Conservation (phyloP, 2,113 vertebrate species). For the Chaetorhynchus papuensis region DNA sequence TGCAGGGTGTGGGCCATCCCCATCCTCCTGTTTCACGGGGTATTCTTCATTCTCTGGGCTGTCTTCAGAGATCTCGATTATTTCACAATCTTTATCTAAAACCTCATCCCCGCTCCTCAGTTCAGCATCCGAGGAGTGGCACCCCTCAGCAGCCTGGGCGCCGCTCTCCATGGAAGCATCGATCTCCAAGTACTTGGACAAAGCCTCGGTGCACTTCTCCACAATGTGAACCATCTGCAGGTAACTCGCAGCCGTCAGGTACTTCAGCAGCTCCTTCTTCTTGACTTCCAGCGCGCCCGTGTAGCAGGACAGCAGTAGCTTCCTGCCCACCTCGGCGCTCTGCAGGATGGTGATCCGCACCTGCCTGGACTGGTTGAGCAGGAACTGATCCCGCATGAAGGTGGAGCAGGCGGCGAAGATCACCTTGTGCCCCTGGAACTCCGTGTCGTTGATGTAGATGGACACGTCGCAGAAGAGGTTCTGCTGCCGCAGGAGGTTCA, state of each 20-base stretch:
- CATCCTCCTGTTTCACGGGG: slow-evolving; percentile 69
- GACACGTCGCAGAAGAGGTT: slow-evolving; percentile 84
- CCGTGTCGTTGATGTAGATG: slow-evolving; percentile 80
- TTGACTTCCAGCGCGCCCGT: slow-evolving; percentile 81
- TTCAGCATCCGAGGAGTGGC: slow-evolving; percentile 69
- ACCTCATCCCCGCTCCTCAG: slow-evolving; percentile 48
- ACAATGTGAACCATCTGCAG: slow-evolving; percentile 85
- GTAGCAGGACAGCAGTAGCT: slow-evolving; percentile 79
- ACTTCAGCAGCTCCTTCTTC: slow-evolving; percentile 79
- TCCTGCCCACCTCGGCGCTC: slow-evolving; percentile 80
- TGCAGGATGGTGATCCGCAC: slow-evolving; percentile 79
- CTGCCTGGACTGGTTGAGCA: slow-evolving; percentile 79
- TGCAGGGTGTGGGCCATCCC: not conserved
- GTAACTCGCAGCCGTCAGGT: slow-evolving; percentile 80
- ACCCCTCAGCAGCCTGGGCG: slow-evolving; percentile 35
- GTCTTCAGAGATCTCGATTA: slow-evolving; percentile 79
- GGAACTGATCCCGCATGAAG: slow-evolving; percentile 82
- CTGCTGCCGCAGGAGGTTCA: slow-evolving; percentile 81
- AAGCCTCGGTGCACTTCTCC: slow-evolving; percentile 80
- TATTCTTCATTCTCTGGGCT: slow-evolving; percentile 57
- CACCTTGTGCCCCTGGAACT: slow-evolving; percentile 83
- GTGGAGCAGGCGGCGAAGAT: slow-evolving; percentile 82
- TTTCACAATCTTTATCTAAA: slow-evolving; percentile 75
- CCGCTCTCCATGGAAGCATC: slow-evolving; percentile 68
- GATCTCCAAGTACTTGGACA: slow-evolving; percentile 77